Evolutionary conservation across 1,140 invertebrate species (phyloP).

Genomic region (Tetragonula clypearis): DNA sequence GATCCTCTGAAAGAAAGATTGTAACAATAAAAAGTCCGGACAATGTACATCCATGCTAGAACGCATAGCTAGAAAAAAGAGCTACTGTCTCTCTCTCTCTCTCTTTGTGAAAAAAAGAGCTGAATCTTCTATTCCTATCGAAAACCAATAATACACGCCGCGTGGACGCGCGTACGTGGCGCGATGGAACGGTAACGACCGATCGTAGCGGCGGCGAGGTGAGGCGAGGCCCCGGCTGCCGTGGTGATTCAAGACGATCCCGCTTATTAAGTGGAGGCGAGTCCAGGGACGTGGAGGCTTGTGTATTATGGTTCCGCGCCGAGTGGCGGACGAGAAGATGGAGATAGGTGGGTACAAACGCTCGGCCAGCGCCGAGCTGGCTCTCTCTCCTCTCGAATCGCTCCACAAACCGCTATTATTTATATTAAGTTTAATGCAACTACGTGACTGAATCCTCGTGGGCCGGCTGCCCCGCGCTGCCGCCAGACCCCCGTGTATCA

Average conservation of each 20-base stretch:
- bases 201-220: conserved; percentile 49
- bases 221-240: conserved; percentile 68
- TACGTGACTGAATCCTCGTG: conserved; percentile 81
- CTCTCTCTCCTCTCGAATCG: conserved; percentile 64
- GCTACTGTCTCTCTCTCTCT: too few relatives aligned
- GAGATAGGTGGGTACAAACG: conserved; percentile 78
- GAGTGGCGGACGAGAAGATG: conserved; percentile 72
- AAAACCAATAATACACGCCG: conserved; percentile 61
- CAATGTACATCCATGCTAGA: too few relatives aligned
- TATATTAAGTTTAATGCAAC: conserved; percentile 83
- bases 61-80: background rate
- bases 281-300: conserved; percentile 70
- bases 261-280: conserved; percentile 82
- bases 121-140: conserved; percentile 44
- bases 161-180: conserved; percentile 38
- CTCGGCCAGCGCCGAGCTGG: conserved; percentile 44
- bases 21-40: too few relatives aligned
- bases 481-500: conserved; percentile 76
- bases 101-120: background rate
- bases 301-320: conserved; percentile 77
- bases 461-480: conserved; percentile 48
- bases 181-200: conserved; percentile 60
- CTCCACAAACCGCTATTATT: conserved; percentile 83
- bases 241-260: conserved; percentile 79
- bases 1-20: too few relatives aligned